Conservation (phyloP, 2,797 vertebrate species). For the Zonotrichia albicollis region DNA sequence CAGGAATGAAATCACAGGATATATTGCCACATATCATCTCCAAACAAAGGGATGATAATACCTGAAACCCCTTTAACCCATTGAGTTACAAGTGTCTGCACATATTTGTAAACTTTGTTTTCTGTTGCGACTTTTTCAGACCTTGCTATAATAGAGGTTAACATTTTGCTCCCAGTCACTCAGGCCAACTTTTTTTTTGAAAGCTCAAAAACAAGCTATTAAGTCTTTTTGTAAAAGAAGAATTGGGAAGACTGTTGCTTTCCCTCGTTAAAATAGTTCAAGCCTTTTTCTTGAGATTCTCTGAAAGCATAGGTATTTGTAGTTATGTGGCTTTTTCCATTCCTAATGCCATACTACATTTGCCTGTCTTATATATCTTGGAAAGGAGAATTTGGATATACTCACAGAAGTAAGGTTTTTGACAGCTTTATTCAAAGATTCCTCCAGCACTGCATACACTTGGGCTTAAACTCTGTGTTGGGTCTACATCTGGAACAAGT, state of each 20-base stretch:
- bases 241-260: neutral
- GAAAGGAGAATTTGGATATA: neutral
- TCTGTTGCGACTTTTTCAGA: neutral
- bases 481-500: neutral
- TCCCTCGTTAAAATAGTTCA: neutral
- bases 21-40: neutral
- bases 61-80: neutral
- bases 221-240: neutral
- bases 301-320: neutral
- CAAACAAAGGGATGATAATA: neutral
- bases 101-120: neutral
- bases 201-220: neutral
- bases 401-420: neutral
- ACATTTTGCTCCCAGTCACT: neutral
- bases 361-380: neutral
- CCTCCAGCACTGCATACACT: neutral
- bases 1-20: neutral
- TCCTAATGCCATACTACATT: neutral
- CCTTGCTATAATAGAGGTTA: neutral
- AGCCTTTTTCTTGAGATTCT: neutral
- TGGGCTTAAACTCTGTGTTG: neutral
- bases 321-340: neutral
- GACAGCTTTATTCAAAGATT: neutral
- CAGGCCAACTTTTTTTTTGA: neutral
- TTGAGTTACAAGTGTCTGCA: neutral